A percentile compares a stretch with the other conserved stretches of the same genome.
Conservation (phyloP, 2,797 vertebrate species). For the Muscicapa comitata region DNA sequence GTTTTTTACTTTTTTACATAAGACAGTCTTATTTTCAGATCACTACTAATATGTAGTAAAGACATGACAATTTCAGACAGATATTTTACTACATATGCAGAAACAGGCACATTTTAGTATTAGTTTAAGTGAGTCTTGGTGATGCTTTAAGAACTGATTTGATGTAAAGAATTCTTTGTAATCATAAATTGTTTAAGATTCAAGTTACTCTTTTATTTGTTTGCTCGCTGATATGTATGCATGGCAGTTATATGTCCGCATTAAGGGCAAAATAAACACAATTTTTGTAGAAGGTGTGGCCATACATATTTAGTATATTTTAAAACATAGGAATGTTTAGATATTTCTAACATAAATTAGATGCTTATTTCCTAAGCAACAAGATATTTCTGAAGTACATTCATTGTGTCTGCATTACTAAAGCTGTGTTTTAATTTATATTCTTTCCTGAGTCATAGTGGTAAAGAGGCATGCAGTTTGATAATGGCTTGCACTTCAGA, state of each 20-base stretch:
- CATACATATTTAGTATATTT: background rate
- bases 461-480: background rate
- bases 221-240: background rate
- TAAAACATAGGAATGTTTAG: background rate
- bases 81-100: background rate
- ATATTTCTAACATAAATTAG: background rate
- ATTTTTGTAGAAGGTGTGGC: background rate
- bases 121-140: background rate
- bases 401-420: background rate
- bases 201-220: background rate
- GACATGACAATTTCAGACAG: background rate
- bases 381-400: background rate
- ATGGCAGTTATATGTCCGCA: background rate
- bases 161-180: background rate
- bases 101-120: background rate
- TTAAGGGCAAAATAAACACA: background rate
- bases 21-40: background rate
- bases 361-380: slow-evolving; percentile 19
- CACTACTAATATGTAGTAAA: background rate
- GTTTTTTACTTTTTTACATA: background rate
- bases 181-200: background rate
- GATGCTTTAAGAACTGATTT: background rate
- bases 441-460: background rate
- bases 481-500: background rate
- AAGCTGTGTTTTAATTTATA: slow-evolving; percentile 1